Conservation (phyloP, 2,888 invertebrate genomes). For the Noctua janthe region DNA sequence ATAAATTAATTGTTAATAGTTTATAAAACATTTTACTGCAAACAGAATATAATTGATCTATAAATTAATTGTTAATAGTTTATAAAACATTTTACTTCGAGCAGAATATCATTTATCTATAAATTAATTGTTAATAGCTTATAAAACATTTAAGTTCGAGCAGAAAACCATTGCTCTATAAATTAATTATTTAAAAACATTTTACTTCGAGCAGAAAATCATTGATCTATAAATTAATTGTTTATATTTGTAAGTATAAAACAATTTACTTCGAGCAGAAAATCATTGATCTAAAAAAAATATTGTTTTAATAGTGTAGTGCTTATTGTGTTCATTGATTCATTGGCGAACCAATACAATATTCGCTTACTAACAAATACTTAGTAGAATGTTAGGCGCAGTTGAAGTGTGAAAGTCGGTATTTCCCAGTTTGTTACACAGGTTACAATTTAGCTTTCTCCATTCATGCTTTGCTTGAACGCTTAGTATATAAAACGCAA, state of each 20-base stretch:
- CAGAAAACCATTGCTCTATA: too few species aligned
- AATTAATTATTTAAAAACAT: too few species aligned
- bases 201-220: too few species aligned
- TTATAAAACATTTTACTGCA: not conserved
- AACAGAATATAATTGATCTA: too few species aligned
- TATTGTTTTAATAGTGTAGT: not conserved
- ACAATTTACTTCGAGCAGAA: not conserved
- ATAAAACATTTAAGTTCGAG: too few species aligned
- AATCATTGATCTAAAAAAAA: not conserved
- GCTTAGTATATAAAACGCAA: not conserved
- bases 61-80: too few species aligned
- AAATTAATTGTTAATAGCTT: too few species aligned
- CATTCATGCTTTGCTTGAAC: not conserved
- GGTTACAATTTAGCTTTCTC: slow-evolving; percentile 19
- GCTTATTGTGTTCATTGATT: not conserved
- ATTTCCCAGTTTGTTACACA: slow-evolving; percentile 12
- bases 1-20: not conserved
- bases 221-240: too few species aligned
- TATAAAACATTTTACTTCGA: too few species aligned
- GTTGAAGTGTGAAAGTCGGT: slow-evolving; percentile 16
- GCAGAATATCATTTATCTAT: too few species aligned
- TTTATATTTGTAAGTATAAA: too few species aligned
- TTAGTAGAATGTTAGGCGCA: not conserved
- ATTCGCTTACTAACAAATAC: not conserved
- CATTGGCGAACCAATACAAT: not conserved